These are phyloP conservation scores for Semaprochilodus insignis DNA, from an alignment of 2,797 vertebrate species.

Conservation along the genomic window DNA sequence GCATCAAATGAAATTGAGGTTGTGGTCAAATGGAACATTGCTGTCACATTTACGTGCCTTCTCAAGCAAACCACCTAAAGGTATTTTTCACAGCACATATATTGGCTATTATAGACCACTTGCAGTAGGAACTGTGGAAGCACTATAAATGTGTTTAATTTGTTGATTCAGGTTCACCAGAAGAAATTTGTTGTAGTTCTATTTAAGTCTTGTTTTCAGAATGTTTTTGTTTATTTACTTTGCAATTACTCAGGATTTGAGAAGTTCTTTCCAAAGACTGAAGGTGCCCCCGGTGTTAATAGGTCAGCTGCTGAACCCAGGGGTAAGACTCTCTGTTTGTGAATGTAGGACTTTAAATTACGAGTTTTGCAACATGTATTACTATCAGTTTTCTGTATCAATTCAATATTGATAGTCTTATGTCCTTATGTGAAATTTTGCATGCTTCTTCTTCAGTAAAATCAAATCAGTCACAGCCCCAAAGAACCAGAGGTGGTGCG, in stretches of 20 bases:
- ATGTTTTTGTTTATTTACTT: not conserved
- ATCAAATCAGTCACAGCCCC: slow-evolving; percentile 62
- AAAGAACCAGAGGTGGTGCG: slow-evolving; percentile 42
- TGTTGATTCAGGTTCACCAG: not conserved
- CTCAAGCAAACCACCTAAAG: slow-evolving; percentile 79
- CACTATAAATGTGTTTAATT: not conserved
- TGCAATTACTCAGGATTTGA: slow-evolving; percentile 71
- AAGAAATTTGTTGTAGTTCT: not conserved
- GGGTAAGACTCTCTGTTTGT: slow-evolving; percentile 23
- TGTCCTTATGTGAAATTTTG: not conserved
- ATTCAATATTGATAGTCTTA: not conserved
- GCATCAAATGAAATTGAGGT: slow-evolving; percentile 50
- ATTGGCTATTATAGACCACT: not conserved
- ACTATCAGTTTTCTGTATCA: not conserved
- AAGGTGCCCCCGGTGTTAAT: slow-evolving; percentile 55
- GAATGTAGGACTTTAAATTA: not conserved
- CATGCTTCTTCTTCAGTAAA: slow-evolving; percentile 64
- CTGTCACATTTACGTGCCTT: slow-evolving; percentile 60
- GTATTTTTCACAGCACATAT: slow-evolving; percentile 57
- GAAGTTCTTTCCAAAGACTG: slow-evolving; percentile 76
- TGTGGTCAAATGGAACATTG: slow-evolving; percentile 56
- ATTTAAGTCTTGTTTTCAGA: not conserved
- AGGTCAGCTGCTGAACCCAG: slow-evolving; percentile 60
- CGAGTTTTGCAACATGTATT: not conserved
- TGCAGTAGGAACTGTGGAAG: too few relatives aligned